Evolutionary conservation across 2,888 invertebrate species (phyloP).

Genomic region (Mesorhabditis sp.): DNA sequence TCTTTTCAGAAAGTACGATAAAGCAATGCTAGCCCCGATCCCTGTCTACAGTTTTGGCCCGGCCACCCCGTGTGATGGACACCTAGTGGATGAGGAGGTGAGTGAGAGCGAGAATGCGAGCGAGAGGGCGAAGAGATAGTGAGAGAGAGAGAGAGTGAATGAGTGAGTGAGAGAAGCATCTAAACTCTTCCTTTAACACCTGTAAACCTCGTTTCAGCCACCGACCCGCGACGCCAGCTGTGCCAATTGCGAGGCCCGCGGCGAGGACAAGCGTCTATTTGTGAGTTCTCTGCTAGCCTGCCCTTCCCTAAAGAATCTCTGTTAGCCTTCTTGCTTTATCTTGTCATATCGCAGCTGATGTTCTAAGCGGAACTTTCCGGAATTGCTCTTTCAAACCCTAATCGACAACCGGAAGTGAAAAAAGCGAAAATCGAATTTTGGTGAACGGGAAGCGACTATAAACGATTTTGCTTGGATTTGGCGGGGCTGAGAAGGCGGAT

Average conservation of each 20-base stretch:
- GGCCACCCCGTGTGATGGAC: background rate
- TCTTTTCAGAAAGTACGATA: too few relatives aligned
- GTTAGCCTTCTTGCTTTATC: too few relatives aligned
- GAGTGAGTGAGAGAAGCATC: background rate
- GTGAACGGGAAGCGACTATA: too few relatives aligned
- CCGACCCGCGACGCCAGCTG: background rate
- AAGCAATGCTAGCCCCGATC: background rate
- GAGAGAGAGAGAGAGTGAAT: background rate
- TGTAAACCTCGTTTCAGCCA: background rate
- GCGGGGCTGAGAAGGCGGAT: too few relatives aligned
- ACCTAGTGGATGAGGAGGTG: slow-evolving; percentile 3
- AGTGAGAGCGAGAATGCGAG: background rate
- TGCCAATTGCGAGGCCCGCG: background rate
- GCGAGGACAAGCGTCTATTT: background rate
- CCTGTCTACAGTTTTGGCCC: slow-evolving; percentile 1
- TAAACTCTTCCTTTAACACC: background rate
- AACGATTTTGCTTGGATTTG: too few relatives aligned
- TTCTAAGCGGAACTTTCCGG: too few relatives aligned
- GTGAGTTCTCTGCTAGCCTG: background rate
- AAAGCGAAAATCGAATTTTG: too few relatives aligned
- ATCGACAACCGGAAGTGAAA: too few relatives aligned
- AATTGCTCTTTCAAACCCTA: too few relatives aligned
- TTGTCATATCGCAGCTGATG: too few relatives aligned
- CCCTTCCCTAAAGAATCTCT: too few relatives aligned
- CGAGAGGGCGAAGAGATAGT: too few relatives aligned